Percentiles rank a stretch among this genome's conserved stretches.
These are phyloP conservation scores for Chymomyza fuscimana DNA, from an alignment of 2,888 invertebrate genomes.

Conservation along the genomic window DNA sequence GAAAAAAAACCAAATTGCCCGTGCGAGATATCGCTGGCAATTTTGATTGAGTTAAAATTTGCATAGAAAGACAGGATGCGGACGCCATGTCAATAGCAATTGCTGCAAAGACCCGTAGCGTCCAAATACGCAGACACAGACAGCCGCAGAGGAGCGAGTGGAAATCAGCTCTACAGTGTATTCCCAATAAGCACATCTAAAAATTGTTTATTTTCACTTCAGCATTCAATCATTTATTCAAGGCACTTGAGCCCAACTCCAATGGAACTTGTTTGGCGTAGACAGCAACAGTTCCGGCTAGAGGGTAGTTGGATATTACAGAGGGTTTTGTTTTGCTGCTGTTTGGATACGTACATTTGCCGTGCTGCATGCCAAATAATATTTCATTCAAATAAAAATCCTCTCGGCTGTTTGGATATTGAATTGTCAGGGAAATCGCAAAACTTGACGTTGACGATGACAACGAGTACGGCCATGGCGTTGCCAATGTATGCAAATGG, in stretches of 20 bases:
- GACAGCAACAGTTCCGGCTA: slow-evolving; percentile 14
- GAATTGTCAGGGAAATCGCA: slow-evolving; percentile 21
- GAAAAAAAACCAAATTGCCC: not conserved
- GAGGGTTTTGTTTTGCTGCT: not conserved
- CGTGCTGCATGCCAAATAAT: slow-evolving; percentile 27
- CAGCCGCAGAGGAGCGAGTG: not conserved
- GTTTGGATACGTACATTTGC: not conserved
- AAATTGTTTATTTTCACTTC: slow-evolving; percentile 48
- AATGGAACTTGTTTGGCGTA: not conserved
- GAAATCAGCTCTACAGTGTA: slow-evolving; percentile 26
- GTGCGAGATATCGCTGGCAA: slow-evolving; percentile 24
- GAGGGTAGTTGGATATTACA: not conserved
- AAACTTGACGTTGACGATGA: slow-evolving; percentile 5
- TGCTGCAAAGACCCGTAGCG: slow-evolving; percentile 6
- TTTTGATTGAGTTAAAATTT: slow-evolving; percentile 33
- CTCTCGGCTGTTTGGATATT: slow-evolving; percentile 29
- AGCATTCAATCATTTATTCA: slow-evolving; percentile 46
- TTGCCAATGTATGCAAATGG: slow-evolving; percentile 29
- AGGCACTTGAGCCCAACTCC: slow-evolving; percentile 22
- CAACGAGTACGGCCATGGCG: not conserved
- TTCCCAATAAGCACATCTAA: slow-evolving; percentile 38
- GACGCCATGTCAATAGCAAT: slow-evolving; percentile 20
- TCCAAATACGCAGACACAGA: not conserved
- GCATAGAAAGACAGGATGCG: slow-evolving; percentile 18
- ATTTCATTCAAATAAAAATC: slow-evolving; percentile 35